These are phyloP conservation scores for Xestoiulus laeticollis DNA, from an alignment of 2,888 invertebrate species.

Conservation along the genomic window DNA sequence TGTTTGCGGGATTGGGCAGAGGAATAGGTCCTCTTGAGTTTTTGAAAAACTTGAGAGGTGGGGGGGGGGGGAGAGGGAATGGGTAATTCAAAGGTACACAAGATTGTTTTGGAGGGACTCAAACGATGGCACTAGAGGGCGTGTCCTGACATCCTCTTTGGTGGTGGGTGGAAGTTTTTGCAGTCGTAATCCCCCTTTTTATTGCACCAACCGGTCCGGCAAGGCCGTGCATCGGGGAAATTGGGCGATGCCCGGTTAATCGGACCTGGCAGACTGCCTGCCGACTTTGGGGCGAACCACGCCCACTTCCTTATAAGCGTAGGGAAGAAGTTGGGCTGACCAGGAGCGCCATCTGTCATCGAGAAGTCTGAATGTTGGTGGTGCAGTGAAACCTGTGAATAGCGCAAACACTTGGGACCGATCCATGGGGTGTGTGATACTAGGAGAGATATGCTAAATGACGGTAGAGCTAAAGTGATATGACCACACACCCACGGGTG, in stretches of 20 bases:
- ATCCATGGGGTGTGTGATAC: no score
- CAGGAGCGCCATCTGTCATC: neutral
- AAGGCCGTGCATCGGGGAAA: neutral
- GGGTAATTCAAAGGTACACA: no score
- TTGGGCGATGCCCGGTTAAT: neutral
- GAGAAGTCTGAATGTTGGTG: neutral
- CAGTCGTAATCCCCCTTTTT: neutral
- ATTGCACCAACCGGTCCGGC: constrained; percentile 12
- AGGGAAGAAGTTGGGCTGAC: neutral
- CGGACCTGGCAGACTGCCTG: constrained; percentile 26
- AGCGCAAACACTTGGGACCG: no score
- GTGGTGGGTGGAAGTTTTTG: neutral
- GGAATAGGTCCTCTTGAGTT: neutral
- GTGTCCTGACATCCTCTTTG: neutral
- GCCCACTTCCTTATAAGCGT: neutral
- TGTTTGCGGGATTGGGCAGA: no score
- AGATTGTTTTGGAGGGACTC: no score
- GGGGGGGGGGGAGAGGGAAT: no score
- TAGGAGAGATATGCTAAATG: no score
- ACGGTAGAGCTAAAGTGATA: no score
- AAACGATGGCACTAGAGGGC: neutral
- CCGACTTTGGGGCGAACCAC: neutral
- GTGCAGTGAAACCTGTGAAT: no score
- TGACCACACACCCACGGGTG: no score
- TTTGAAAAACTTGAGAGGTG: neutral